Percentiles rank a stretch among this genome's conserved stretches.
These are phyloP conservation scores for Elachura formosa DNA, from an alignment of 2,113 vertebrate species.

Conservation along the genomic window DNA sequence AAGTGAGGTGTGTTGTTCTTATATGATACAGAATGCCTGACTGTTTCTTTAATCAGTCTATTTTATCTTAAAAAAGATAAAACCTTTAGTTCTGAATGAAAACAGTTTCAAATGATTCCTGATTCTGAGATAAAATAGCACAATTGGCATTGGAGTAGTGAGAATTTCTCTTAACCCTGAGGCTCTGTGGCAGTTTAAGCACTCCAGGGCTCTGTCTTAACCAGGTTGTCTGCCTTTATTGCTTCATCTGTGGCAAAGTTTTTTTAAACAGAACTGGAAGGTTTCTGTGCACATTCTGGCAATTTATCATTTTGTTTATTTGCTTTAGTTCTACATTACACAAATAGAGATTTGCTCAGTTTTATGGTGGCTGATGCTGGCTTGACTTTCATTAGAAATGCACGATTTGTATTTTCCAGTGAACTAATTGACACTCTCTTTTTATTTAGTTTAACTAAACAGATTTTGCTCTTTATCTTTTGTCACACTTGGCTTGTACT, in stretches of 20 bases:
- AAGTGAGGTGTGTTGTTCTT: neutral
- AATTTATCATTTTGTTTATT: neutral
- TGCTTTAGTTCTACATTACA: neutral
- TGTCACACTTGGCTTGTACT: neutral
- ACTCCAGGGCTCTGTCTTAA: neutral
- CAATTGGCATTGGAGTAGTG: neutral
- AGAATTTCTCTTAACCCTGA: neutral
- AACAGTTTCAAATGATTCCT: neutral
- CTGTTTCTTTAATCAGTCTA: neutral
- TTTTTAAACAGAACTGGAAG: neutral
- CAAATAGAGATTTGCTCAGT: neutral
- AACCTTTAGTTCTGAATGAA: neutral
- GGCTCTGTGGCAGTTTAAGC: neutral
- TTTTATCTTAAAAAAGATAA: neutral
- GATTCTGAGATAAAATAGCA: neutral
- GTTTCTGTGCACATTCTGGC: neutral
- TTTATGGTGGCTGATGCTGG: neutral
- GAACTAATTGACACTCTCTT: neutral
- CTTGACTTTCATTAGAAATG: neutral
- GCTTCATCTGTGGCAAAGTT: neutral
- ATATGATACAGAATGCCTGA: fast-evolving
- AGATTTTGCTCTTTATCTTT: neutral
- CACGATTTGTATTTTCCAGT: neutral
- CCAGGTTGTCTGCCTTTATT: neutral
- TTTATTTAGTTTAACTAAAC: neutral